Base-by-base conservation (phyloP, 30 jellyfish, hydroid and myxozoan genomes). In the Pelagia noctiluca region DNA sequence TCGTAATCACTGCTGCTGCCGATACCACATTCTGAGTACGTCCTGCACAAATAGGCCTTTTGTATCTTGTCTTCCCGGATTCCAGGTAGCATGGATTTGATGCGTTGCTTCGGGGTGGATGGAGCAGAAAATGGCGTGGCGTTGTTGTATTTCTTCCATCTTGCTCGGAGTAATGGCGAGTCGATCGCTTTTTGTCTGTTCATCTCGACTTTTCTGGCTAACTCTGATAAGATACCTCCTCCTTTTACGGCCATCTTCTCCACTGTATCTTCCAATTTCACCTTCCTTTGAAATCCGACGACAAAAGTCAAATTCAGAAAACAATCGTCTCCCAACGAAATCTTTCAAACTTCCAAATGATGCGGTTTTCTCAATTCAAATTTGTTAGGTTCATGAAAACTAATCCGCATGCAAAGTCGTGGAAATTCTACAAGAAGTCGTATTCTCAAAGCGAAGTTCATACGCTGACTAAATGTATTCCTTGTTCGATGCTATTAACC, bases 131-230 rank as follows among this genome's bases (percentile, higher is more conserved):
- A 16, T 24, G 78, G 53, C 23, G 63, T 50, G 1, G 26, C 25
- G 34, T 26, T 47, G 54, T 49, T 42, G 47, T 33, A 28, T 31
- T 37, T 72, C 30, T 74, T 62, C 96, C 96, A 86, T 50, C 83
- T 76, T 67, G 90, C 75, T 50, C 90, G 57, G 29, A 86, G 69
- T 1, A 86, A 24, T 11, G 96, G 96, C 32, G 96, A 86, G 35
- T 76, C 96, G 29, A 86, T 76, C 4, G 96, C 86, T 28, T 66
- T 75, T 34, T 69, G 86, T 24, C 88, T 38, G 71, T 86, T 86
- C 76, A 75, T 2, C 28, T 86, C 96, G 23, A 86, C 96, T 65
- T 47, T 75, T 2, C 90, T 75, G 28, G 87, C 96, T 16, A 86
- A 81, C 24, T 68, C 90, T 3, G 86, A 71, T 0, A 86, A 46